Percentiles rank a stretch among this genome's conserved stretches.
These are phyloP conservation scores for Chymomyza caudatula DNA, from an alignment of 2,888 invertebrate species.

Conservation along the genomic window DNA sequence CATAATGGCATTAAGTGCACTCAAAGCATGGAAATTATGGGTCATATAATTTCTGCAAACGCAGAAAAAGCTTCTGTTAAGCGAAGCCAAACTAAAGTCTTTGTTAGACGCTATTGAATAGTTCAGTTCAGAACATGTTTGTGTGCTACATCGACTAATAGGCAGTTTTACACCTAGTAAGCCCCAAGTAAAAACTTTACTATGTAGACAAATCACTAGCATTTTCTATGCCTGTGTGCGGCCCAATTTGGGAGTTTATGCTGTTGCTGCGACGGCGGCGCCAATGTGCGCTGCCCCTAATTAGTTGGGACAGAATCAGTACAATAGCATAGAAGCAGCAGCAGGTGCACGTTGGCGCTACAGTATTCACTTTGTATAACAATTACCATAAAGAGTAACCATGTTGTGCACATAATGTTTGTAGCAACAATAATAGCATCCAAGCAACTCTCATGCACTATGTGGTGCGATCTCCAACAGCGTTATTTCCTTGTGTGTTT, in stretches of 20 bases:
- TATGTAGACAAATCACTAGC: slow-evolving; percentile 4
- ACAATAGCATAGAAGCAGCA: too few relatives aligned
- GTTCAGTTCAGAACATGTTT: neutral
- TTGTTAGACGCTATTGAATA: neutral
- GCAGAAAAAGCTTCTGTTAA: slow-evolving; percentile 4
- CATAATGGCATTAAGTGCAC: neutral
- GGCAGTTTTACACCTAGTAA: neutral
- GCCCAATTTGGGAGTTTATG: neutral
- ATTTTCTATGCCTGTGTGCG: neutral
- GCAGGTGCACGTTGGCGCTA: neutral
- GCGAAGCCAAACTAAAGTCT: slow-evolving; percentile 4
- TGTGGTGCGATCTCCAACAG: neutral
- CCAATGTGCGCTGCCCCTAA: neutral
- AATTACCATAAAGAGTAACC: slow-evolving; percentile 1
- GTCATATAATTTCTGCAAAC: neutral
- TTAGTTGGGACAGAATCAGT: neutral
- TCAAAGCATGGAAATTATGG: neutral
- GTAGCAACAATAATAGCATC: too few relatives aligned
- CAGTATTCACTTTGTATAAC: neutral
- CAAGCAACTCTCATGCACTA: neutral
- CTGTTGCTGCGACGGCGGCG: neutral
- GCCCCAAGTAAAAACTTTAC: neutral
- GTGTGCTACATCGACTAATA: neutral
- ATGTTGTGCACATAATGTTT: neutral
- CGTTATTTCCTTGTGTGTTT: neutral